Conservation (phyloP, 2,797 vertebrate species). For the Crax fasciolata region DNA sequence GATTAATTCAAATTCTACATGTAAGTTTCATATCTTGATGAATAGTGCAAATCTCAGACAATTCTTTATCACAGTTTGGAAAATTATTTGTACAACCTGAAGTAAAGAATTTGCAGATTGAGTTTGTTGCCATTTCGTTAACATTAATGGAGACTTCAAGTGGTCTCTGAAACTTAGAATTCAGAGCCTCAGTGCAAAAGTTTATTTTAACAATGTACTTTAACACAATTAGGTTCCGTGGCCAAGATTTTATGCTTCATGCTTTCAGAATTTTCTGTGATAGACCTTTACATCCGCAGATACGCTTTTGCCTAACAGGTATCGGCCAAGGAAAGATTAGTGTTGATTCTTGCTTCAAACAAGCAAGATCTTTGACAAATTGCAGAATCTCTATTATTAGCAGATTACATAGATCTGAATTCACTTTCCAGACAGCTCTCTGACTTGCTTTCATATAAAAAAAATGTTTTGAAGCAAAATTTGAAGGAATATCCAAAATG, state of each 20-base stretch:
- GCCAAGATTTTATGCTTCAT: neutral
- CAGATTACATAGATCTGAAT: neutral
- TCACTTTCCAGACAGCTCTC: neutral
- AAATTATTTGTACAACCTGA: neutral
- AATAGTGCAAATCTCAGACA: neutral
- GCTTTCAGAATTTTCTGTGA: neutral
- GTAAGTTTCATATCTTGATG: neutral
- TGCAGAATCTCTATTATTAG: neutral
- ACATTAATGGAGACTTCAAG: neutral
- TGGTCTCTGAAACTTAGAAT: neutral
- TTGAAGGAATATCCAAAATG: neutral
- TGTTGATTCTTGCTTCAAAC: neutral
- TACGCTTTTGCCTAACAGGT: neutral
- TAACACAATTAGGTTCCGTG: neutral
- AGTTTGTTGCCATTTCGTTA: fast-evolving
- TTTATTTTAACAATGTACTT: neutral
- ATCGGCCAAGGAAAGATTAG: neutral
- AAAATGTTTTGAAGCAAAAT: neutral
- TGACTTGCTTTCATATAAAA: neutral
- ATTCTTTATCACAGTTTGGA: neutral
- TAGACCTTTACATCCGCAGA: neutral
- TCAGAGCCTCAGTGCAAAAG: neutral
- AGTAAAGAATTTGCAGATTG: neutral
- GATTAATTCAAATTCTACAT: neutral
- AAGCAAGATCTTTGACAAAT: neutral